Conservation (phyloP, 2,888 invertebrate species). For the Glaucopsyche alexis region DNA sequence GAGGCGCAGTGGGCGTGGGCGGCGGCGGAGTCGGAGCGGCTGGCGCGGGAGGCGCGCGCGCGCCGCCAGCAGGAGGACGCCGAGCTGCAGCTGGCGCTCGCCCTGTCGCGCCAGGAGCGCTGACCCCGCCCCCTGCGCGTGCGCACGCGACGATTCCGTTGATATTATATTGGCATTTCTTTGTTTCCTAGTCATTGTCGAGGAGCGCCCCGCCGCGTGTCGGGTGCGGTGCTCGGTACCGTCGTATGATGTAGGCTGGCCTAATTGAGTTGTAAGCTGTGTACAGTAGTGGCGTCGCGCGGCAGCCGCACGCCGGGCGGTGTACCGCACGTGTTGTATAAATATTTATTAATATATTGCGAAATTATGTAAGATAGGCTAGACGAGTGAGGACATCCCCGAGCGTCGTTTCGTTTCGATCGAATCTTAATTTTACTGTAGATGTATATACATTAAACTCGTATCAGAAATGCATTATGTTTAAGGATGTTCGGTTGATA, state of each 20-base stretch:
- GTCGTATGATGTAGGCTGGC: constrained; percentile 8
- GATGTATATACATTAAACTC: background rate
- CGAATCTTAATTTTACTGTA: constrained; percentile 14
- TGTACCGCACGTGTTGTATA: constrained; percentile 28
- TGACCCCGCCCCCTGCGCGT: constrained; percentile 44
- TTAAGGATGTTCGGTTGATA: background rate
- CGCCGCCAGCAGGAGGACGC: constrained; percentile 83
- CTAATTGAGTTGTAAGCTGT: constrained; percentile 29
- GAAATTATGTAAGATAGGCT: constrained; percentile 21
- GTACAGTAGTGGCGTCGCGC: constrained; percentile 23
- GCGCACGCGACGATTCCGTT: constrained; percentile 20
- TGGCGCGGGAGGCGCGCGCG: constrained; percentile 81
- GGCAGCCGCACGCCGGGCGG: background rate
- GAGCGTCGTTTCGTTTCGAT: constrained; percentile 3
- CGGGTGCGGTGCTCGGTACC: background rate
- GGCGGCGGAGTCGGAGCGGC: constrained; percentile 82
- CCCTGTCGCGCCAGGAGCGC: constrained; percentile 80
- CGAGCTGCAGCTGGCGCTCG: constrained; percentile 86
- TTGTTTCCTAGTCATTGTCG: constrained; percentile 38
- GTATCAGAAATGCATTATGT: background rate
- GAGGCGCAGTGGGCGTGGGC: constrained; percentile 88
- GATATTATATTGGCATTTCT: constrained; percentile 25
- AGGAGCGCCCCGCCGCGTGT: background rate
- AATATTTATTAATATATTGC: constrained; percentile 30
- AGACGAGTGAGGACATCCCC: constrained; percentile 27